Evolutionary conservation across 2,888 invertebrate species (phyloP).

Genomic region (Artemia sinica): DNA sequence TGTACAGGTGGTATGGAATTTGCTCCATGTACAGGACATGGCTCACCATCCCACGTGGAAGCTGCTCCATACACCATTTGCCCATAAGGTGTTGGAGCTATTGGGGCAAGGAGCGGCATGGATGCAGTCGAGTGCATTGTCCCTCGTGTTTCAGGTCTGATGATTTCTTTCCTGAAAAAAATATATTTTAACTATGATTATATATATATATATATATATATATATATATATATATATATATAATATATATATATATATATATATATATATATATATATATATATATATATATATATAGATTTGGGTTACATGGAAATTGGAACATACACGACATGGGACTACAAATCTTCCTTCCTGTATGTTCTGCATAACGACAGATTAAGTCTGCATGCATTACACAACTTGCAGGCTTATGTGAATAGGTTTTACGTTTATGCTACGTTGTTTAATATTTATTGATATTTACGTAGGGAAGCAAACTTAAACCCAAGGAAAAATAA

Average conservation of each 20-base stretch:
- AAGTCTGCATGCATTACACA: too few species aligned
- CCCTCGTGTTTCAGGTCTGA: conserved; percentile 22
- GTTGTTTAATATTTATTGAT: too few species aligned
- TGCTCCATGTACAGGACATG: conserved; percentile 25
- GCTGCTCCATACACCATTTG: conserved; percentile 11
- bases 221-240: too few species aligned
- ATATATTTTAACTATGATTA: neutral
- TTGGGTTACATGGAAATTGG: too few species aligned
- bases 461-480: too few species aligned
- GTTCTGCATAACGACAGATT: too few species aligned
- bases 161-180: conserved; percentile 15
- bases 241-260: neutral
- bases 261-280: neutral
- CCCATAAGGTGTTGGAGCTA: conserved; percentile 17
- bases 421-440: too few species aligned
- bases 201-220: neutral
- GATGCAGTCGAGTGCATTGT: conserved; percentile 25
- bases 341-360: too few species aligned
- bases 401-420: too few species aligned
- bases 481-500: too few species aligned
- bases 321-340: too few species aligned
- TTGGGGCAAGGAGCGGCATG: conserved; percentile 20
- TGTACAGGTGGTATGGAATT: conserved; percentile 8
- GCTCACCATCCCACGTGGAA: conserved; percentile 26
- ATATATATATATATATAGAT: neutral